Conservation (phyloP, 1,140 invertebrate genomes). For the Cyphomyrmex costatus region DNA sequence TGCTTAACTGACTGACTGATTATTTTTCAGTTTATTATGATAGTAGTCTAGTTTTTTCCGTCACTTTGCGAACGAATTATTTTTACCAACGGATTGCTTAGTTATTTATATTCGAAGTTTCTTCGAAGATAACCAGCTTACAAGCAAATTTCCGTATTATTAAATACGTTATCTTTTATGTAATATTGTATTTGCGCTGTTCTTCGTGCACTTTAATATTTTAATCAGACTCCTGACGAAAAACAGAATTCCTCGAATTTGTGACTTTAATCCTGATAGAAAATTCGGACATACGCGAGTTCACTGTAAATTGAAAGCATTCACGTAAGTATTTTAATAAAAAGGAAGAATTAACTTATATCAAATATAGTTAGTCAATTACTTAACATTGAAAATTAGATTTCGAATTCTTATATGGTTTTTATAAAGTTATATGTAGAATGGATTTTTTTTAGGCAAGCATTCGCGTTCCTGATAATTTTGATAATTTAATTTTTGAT, state of each 20-base stretch:
- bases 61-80: background rate
- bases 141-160: conserved; percentile 15
- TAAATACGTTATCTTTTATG: background rate
- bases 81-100: background rate
- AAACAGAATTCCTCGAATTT: background rate
- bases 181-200: conserved; percentile 12
- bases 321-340: conserved; percentile 25
- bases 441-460: background rate
- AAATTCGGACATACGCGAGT: background rate
- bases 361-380: background rate
- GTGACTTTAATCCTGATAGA: background rate
- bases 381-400: conserved; percentile 9
- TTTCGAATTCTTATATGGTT: background rate
- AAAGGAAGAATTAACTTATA: conserved; percentile 1
- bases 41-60: conserved; percentile 32
- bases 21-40: conserved; percentile 60
- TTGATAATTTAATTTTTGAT: background rate
- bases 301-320: conserved; percentile 15
- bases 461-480: no score
- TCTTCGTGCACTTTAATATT: background rate
- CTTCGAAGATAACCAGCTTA: background rate
- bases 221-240: background rate
- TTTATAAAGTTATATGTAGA: background rate
- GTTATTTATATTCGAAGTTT: background rate
- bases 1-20: conserved; percentile 72